A percentile compares a stretch with the other conserved stretches of the same genome.
Conservation (phyloP, 2,888 invertebrate species). For the Stenodema calcarata region DNA sequence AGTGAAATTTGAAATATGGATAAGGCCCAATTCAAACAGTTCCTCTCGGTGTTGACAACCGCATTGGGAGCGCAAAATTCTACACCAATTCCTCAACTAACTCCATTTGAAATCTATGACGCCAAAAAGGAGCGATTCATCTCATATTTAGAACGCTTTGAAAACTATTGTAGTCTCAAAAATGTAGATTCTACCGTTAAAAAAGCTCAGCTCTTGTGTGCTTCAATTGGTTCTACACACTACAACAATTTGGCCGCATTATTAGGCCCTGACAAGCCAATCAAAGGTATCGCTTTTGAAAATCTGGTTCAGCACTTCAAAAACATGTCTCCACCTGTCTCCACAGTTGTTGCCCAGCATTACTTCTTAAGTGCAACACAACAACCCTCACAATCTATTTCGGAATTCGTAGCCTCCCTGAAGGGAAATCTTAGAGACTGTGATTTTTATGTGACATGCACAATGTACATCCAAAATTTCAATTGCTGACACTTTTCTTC, state of each 20-base stretch:
- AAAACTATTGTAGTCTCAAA: not conserved
- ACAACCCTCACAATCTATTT: not conserved
- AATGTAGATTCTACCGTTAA: not conserved
- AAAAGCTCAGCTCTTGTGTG: not conserved
- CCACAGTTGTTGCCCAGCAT: constrained; percentile 13
- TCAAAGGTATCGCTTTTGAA: not conserved
- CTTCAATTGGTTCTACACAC: not conserved
- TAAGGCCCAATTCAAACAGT: not conserved
- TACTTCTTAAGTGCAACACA: constrained; percentile 27
- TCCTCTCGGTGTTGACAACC: not conserved
- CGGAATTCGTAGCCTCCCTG: constrained; percentile 7
- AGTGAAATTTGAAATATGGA: too few relatives aligned
- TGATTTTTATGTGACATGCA: not conserved
- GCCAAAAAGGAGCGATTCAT: not conserved
- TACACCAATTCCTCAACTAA: not conserved
- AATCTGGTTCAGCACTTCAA: not conserved
- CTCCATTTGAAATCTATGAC: not conserved
- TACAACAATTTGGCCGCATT: constrained; percentile 13
- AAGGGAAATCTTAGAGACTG: not conserved
- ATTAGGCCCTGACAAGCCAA: constrained; percentile 1
- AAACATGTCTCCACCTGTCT: constrained; percentile 14
- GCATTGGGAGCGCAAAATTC: not conserved
- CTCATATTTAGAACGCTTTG: not conserved
- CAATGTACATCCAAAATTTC: not conserved
- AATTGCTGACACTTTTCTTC: constrained; percentile 1